Evolutionary conservation across 2,113 vertebrate species (phyloP), one percentile per base, ranked within the genome.

Genomic region (Canis aureus): DNA sequence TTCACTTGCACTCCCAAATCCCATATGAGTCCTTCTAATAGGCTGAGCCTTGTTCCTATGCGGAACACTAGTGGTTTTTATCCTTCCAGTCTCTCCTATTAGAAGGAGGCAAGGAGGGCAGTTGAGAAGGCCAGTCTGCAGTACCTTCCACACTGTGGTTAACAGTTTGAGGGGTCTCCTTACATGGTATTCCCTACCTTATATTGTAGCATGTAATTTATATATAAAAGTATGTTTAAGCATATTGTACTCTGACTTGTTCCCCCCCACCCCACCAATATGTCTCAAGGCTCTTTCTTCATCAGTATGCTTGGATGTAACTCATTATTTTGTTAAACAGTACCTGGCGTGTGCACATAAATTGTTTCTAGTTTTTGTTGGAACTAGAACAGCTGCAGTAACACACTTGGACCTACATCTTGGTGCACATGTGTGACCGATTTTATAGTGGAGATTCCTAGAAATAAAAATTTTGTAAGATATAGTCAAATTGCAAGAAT

Each of bases 401-500:
- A 91, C 29, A 81, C 35, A 49, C 19, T 81, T 49, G 23, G 12
- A 64, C 19, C 27, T 84, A 74, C 25, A 73, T 85, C 73, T 74
- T 94, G 35, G 29, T 67, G 51, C 11, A 43, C 22, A 62, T 0
- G 3, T 55, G 35, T 88, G 76, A 87, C 8, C 64, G 43, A 89
- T 96, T 94, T 71, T 85, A 73, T 23, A 38, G 29, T 23, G 19
- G 25, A 67, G 29, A 89, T 86, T 76, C 71, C 23, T 27, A 85
- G 64, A 92, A 93, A 76, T 90, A 6, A 43, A 81, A 93, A 69
- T 53, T 81, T 60, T 49, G 22, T 95, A 80, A 76, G 27, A 29
- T 55, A 76, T 49, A 66, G 29, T 84, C 53, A 93, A 38, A 90
- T 64, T 93, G 17, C 8, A 76, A 87, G 11, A 86, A 11, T 8